These are phyloP conservation scores for Rhinolophus ferrumequinum DNA, from an alignment of 2,113 vertebrate species.

Conservation along the genomic window DNA sequence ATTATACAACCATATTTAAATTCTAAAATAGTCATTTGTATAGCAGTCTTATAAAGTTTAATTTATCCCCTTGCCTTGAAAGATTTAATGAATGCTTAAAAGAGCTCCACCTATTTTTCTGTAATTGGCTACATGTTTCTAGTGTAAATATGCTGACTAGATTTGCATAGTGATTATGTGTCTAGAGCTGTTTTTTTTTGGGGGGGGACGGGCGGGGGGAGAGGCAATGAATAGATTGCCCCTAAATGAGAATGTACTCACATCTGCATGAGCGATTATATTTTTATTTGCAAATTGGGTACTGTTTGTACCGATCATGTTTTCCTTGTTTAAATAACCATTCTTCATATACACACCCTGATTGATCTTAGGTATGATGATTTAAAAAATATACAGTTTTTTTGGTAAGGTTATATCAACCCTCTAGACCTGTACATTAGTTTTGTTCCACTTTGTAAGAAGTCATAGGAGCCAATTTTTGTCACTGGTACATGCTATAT, in stretches of 20 bases:
- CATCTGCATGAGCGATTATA: neutral
- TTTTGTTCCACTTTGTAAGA: neutral
- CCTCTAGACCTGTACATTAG: neutral
- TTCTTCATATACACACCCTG: neutral
- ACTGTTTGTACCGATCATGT: neutral
- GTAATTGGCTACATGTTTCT: slow-evolving; percentile 40
- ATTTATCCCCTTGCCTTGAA: slow-evolving; percentile 14
- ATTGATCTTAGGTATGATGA: neutral
- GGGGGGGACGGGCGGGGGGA: rapidly evolving
- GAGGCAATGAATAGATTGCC: neutral
- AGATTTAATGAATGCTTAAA: slow-evolving; percentile 46
- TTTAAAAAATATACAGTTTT: neutral
- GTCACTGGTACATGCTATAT: neutral
- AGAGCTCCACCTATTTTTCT: slow-evolving; percentile 58
- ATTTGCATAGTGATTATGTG: slow-evolving; percentile 53
- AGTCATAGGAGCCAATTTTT: neutral
- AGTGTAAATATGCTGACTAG: slow-evolving; percentile 38
- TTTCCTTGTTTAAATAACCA: slow-evolving; percentile 25
- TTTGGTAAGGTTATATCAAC: neutral
- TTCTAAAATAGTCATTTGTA: slow-evolving; percentile 69
- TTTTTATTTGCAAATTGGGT: slow-evolving; percentile 35
- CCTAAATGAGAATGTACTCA: neutral
- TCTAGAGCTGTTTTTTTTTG: neutral
- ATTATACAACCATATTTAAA: slow-evolving; percentile 28
- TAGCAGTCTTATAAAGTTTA: slow-evolving; percentile 38